Evolutionary conservation across 2,888 invertebrate genomes (phyloP).

Genomic region (Macrosoma leucophasiata): DNA sequence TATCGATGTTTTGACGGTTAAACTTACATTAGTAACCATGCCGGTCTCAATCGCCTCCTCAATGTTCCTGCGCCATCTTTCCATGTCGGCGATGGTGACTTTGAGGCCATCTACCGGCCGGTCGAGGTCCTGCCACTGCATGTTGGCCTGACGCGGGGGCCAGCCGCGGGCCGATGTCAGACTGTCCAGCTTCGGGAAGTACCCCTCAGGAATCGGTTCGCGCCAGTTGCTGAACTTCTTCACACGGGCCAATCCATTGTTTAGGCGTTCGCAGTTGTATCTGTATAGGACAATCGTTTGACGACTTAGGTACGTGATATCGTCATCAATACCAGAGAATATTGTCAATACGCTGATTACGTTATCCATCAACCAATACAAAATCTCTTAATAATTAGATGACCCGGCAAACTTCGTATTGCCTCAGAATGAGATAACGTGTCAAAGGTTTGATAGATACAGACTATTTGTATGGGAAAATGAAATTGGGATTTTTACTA

Average conservation of each 20-base stretch:
- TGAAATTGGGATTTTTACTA: no score
- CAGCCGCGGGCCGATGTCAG: conserved; percentile 81
- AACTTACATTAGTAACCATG: conserved; percentile 71
- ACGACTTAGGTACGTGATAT: no score
- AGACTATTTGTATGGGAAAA: no score
- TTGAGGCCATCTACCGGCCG: conserved; percentile 78
- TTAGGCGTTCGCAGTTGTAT: conserved; percentile 86
- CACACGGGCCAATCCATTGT: conserved; percentile 79
- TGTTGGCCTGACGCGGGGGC: conserved; percentile 80
- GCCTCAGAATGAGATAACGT: no score
- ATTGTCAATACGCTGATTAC: no score
- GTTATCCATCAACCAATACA: no score
- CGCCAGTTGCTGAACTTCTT: conserved; percentile 80
- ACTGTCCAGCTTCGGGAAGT: conserved; percentile 88
- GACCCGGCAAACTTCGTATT: no score
- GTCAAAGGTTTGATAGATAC: no score
- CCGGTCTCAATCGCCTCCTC: conserved; percentile 85
- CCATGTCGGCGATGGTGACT: conserved; percentile 79
- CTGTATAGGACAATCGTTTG: no score
- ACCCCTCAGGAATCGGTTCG: conserved; percentile 83
- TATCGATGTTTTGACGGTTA: neutral
- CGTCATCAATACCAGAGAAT: no score
- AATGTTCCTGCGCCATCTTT: conserved; percentile 84
- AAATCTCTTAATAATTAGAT: no score
- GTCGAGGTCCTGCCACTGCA: conserved; percentile 78